Evolutionary conservation across 2,888 invertebrate species (phyloP), one percentile per base, ranked within the genome.

Genomic region (Lydus trimaculatus): DNA sequence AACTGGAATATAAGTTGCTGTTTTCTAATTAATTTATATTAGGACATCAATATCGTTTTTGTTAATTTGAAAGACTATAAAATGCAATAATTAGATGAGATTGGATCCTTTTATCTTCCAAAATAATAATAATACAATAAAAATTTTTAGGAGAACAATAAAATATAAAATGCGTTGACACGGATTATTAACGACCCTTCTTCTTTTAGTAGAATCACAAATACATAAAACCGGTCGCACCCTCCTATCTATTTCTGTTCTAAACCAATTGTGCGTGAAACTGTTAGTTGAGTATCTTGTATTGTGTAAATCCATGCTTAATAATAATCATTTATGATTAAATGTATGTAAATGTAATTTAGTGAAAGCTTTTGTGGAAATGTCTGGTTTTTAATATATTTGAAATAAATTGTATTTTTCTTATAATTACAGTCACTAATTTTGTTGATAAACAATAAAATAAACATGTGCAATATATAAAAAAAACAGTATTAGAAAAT

Each of bases 161-260:
- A 56, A 56, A 56, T 56, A 56, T 23, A 56, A 56, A 56, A 56
- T 56, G 25, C 56, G 25, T 56, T 56, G 56, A 56, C 56, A 56
- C 56, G 56, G 56, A 56, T 56, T 56, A 56, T 56, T 56, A 56
- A 56, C 56, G 25, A 56, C 56, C 56, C 56, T 20, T 56, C 25
- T 13, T 56, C 0, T 56, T 25, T 56, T 15, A 25, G 20, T 48
- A 20, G n/a, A 56, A 56, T 56, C 56, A 56, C 56, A 56, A 56
- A 56, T 20, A 56, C 25, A 56, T 56, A 56, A 56, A 56, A 56
- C 56, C 25, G 56, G 56, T 56, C 56, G 56, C 56, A 56, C 56
- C 56, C 56, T 56, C 25, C 56, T 56, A 25, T 56, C 56, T 56
- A 56, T 56, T 25, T 56, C 56, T 56, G 56, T 56, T 56, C 56